A percentile compares a stretch with the other conserved stretches of the same genome.
Evolutionary conservation across 1,140 invertebrate species (phyloP).

Genomic region (Laupala kohalensis): DNA sequence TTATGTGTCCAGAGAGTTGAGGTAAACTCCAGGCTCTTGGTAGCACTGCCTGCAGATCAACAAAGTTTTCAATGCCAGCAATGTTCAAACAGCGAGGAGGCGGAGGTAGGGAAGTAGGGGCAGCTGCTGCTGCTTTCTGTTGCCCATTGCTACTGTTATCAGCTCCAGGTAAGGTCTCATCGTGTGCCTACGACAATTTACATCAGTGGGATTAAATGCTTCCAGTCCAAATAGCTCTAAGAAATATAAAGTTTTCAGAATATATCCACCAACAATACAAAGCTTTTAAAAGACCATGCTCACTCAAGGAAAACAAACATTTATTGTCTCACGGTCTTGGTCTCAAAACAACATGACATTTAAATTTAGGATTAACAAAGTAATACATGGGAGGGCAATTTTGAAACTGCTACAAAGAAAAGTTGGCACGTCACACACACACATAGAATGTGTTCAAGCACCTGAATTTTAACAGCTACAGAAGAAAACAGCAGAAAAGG

Average conservation of each 20-base stretch:
- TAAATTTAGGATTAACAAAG: no score
- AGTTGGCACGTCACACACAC: not conserved
- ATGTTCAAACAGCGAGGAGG: conserved; percentile 41
- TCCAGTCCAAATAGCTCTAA: no score
- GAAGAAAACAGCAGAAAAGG: not conserved
- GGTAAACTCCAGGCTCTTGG: conserved; percentile 67
- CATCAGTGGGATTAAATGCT: not conserved
- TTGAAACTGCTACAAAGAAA: not conserved
- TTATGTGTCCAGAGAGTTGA: conserved; percentile 31
- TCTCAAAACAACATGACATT: no score
- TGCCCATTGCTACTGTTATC: conserved; percentile 11
- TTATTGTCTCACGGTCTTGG: no score
- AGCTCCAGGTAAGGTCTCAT: conserved; percentile 8
- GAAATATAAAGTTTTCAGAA: no score
- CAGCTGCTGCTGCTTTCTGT: not conserved
- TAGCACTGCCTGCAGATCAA: conserved; percentile 46
- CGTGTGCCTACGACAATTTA: conserved; percentile 8
- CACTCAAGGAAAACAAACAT: no score
- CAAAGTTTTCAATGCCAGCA: conserved; percentile 52
- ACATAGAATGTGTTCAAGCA: not conserved
- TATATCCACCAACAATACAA: no score
- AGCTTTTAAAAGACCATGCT: no score
- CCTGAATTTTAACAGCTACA: not conserved
- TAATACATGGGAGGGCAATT: no score
- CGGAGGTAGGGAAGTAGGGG: not conserved